These are phyloP conservation scores for Lithophane ornitopus DNA, from an alignment of 2,888 invertebrate genomes.

Conservation along the genomic window DNA sequence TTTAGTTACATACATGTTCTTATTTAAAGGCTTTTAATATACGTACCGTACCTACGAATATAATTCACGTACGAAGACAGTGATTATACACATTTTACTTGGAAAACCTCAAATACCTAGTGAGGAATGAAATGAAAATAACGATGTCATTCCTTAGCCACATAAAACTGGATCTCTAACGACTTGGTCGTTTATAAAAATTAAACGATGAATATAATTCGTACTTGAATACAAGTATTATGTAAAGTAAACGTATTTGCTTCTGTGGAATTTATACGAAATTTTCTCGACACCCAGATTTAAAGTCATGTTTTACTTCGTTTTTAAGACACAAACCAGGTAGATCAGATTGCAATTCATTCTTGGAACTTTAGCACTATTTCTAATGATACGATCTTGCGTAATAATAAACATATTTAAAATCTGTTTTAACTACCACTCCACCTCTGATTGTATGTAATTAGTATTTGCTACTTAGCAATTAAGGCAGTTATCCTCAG, in stretches of 20 bases:
- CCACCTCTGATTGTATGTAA: background rate
- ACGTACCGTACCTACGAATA: background rate
- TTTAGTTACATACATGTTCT: constrained; percentile 2
- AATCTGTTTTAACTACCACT: background rate
- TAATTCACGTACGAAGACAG: constrained; percentile 27
- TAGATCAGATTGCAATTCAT: background rate
- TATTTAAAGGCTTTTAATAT: constrained; percentile 15
- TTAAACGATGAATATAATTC: constrained; percentile 56
- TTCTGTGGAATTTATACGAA: constrained; percentile 32
- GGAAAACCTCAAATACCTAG: constrained; percentile 34
- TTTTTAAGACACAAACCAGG: constrained; percentile 10
- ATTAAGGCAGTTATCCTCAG: constrained; percentile 17
- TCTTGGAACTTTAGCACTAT: background rate
- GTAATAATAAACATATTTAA: background rate
- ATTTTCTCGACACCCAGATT: constrained; percentile 26
- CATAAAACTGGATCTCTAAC: constrained; percentile 53
- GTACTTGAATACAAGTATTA: constrained; percentile 45
- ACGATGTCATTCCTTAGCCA: constrained; percentile 50
- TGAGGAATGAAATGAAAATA: constrained; percentile 55
- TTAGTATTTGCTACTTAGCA: constrained; percentile 22
- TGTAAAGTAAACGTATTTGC: constrained; percentile 42
- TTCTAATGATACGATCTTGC: background rate
- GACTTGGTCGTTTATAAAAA: constrained; percentile 58
- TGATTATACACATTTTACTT: constrained; percentile 53
- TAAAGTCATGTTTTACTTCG: constrained; percentile 17